Conservation (phyloP, 2,113 vertebrate genomes). For the Urocolius indicus region DNA sequence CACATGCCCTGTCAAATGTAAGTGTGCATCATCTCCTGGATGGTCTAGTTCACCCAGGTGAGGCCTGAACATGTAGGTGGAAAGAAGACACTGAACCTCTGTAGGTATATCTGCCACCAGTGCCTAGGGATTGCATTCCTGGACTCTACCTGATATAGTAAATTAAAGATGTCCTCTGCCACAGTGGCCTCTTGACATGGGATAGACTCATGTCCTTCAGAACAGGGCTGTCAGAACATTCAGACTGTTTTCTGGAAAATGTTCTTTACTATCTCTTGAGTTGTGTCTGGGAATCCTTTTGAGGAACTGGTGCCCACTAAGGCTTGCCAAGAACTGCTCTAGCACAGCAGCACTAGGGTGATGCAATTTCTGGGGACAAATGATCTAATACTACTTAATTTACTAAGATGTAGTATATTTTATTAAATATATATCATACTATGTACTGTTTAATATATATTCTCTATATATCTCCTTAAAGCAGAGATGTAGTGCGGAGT, state of each 20-base stretch:
- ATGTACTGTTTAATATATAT: background rate
- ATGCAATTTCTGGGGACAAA: background rate
- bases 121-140: background rate
- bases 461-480: background rate
- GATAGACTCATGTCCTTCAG: background rate
- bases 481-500: background rate
- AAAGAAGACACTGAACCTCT: background rate
- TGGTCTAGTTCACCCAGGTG: background rate
- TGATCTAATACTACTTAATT: background rate
- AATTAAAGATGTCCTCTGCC: background rate
- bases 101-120: background rate
- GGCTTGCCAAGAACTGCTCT: background rate
- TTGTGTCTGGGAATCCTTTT: background rate
- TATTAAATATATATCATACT: background rate
- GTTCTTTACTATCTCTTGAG: background rate
- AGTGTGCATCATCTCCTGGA: background rate
- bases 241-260: background rate
- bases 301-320: background rate
- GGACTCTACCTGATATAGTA: background rate
- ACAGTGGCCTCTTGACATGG: background rate
- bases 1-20: rapidly evolving
- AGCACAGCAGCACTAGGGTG: background rate
- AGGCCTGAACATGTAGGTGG: background rate
- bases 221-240: background rate
- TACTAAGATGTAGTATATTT: background rate